Evolutionary conservation across 2,113 vertebrate species (phyloP).

Genomic region (Rhizomys pruinosus): DNA sequence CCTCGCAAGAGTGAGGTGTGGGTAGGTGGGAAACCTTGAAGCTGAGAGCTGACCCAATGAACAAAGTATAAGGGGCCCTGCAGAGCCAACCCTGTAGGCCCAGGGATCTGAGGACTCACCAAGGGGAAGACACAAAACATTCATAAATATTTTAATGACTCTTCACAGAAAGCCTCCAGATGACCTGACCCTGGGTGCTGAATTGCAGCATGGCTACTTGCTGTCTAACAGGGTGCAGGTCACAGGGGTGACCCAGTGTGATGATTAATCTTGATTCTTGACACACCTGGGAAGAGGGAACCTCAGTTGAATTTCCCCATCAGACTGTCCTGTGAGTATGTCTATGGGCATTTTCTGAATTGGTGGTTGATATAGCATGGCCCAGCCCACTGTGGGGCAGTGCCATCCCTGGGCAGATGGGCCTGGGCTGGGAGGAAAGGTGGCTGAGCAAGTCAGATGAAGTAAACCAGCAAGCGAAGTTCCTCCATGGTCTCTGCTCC

Average conservation of each 20-base stretch:
- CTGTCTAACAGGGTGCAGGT: not conserved
- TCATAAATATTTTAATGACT: not conserved
- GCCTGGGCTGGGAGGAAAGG: too few species aligned
- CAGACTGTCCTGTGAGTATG: too few species aligned
- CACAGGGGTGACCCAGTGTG: not conserved
- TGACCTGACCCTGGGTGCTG: not conserved
- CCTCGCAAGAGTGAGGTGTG: fast-evolving
- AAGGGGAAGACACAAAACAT: not conserved
- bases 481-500: too few species aligned
- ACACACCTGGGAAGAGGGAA: too few species aligned
- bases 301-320: too few species aligned
- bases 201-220: not conserved
- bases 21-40: fast-evolving
- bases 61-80: not conserved
- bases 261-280: too few species aligned
- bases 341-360: too few species aligned
- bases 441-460: too few species aligned
- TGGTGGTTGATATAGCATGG: too few species aligned
- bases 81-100: not conserved
- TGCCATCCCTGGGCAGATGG: too few species aligned
- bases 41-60: not conserved
- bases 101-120: not conserved
- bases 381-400: too few species aligned
- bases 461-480: too few species aligned
- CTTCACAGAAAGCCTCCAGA: not conserved